Evolutionary conservation across 2,888 invertebrate species (phyloP), one percentile per base, ranked within the genome.

Genomic region (Nezara viridula): DNA sequence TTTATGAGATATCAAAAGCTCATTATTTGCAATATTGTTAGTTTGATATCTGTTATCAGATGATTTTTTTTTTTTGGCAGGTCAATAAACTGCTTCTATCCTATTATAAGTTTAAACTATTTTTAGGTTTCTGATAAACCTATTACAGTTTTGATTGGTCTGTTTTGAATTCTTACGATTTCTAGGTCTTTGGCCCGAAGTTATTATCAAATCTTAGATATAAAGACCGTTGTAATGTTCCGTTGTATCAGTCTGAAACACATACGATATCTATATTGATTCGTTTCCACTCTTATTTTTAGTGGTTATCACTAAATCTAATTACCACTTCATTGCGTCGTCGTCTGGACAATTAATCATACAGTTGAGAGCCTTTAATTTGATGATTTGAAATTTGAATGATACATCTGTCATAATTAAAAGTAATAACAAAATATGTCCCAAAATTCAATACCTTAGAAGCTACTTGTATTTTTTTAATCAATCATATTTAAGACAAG

Each of bases 151-250:
- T 73, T 37, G 66, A 73, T 73, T 37, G 32, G 32, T 27, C 66
- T 37, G 66, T 37, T 73, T 73, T 73, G 37, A 73, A 73, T 73
- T 73, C 37, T 73, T 73, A 73, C 37, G 3, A 73, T 73, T 37
- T 12, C 66, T 73, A 73, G 66, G 66, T 21, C 66, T 73, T 73
- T 73, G 66, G 32, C 66, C 66, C 19, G 60, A 60, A 16, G 21
- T 21, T 37, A 9, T 73, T 73, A 73, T 73, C 66, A 19, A 19
- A 73, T 37, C 27, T 19, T 73, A 19, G 32, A 73, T 73, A 73
- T 73, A 3, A 60, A 73, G 66, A 37, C 66, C 66, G 3, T 27
- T 32, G 32, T 66, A 6, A 73, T 24, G 19, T 73, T 27, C 16
- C 3, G 16, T 6, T 37, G 19, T n/a, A 37, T 73, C 66, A 37